Evolutionary conservation across 2,113 vertebrate genomes (phyloP).

Genomic region (Plestiodon gilberti): DNA sequence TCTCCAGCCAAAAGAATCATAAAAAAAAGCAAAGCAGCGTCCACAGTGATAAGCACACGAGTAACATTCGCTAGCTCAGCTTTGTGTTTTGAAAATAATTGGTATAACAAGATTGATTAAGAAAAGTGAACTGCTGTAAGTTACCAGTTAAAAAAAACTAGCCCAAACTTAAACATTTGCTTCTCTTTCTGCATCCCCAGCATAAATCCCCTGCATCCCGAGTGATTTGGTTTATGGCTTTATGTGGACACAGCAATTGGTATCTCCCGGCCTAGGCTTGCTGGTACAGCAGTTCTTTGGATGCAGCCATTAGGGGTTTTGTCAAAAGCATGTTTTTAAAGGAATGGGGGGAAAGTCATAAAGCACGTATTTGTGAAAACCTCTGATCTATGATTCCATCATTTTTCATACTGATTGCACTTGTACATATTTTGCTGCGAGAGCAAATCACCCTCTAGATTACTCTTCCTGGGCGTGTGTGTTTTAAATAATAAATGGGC

Average conservation of each 20-base stretch:
- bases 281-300: background rate
- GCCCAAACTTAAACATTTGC: background rate
- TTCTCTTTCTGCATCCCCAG: background rate
- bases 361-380: background rate
- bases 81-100: conserved; percentile 6
- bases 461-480: background rate
- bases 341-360: background rate
- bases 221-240: background rate
- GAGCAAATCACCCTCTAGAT: conserved; percentile 21
- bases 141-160: background rate
- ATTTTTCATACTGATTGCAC: conserved; percentile 11
- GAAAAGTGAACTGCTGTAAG: background rate
- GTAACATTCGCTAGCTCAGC: background rate
- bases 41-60: background rate
- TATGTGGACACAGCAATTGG: conserved; percentile 12
- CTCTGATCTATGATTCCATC: conserved; percentile 3
- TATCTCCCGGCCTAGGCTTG: background rate
- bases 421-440: conserved; percentile 14
- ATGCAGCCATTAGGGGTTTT: background rate
- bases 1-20: background rate
- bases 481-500: conserved; percentile 10
- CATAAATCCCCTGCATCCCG: background rate
- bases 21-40: background rate
- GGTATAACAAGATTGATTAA: background rate
- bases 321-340: background rate